A percentile compares a stretch with the other conserved stretches of the same genome.
Conservation (phyloP, 2,888 invertebrate genomes). For the Tipula unca region DNA sequence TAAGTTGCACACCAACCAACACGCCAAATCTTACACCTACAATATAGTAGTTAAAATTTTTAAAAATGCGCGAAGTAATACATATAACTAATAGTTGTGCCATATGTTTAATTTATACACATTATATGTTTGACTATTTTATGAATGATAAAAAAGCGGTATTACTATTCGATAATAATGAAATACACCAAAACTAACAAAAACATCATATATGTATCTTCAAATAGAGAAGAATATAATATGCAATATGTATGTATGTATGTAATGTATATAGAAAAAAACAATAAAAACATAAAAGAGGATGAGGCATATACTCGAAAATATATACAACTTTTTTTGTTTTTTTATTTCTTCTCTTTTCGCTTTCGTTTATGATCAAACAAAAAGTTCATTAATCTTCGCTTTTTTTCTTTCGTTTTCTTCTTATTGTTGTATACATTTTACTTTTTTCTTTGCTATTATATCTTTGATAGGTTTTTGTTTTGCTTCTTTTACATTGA, state of each 20-base stretch:
- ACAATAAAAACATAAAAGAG: neutral
- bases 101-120: neutral
- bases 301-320: neutral
- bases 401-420: neutral
- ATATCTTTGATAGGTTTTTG: neutral
- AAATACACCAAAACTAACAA: neutral
- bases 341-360: neutral
- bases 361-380: constrained; percentile 14
- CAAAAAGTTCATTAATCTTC: constrained; percentile 14
- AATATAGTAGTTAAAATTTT: neutral
- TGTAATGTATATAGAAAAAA: neutral
- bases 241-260: neutral
- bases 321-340: neutral
- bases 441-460: neutral
- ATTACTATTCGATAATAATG: neutral
- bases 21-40: neutral
- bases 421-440: neutral
- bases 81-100: neutral
- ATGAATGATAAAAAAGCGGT: neutral
- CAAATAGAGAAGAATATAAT: neutral
- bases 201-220: neutral
- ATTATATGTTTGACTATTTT: neutral
- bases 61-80: neutral
- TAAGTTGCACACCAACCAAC: neutral
- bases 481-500: neutral